These are phyloP conservation scores for Polyommatus icarus DNA, from an alignment of 2,888 invertebrate genomes.

Conservation along the genomic window DNA sequence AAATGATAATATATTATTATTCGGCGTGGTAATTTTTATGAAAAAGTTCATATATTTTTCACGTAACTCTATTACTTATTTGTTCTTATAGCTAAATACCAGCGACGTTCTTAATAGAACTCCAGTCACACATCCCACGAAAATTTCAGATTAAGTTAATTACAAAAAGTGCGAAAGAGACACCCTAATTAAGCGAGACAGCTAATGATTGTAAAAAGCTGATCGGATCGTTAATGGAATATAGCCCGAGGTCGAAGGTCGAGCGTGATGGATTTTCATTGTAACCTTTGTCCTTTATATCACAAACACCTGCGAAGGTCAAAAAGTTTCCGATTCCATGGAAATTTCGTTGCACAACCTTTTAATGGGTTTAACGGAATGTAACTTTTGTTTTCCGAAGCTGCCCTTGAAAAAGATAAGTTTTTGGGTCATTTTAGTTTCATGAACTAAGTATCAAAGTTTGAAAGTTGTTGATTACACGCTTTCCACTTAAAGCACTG, in stretches of 20 bases:
- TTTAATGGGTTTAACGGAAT: not conserved
- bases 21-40: too few relatives aligned
- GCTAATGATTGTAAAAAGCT: not conserved
- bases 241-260: conserved; percentile 7
- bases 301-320: conserved; percentile 5
- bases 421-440: not conserved
- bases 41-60: too few relatives aligned
- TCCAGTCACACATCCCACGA: not conserved
- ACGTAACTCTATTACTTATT: too few relatives aligned
- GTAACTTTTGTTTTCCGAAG: not conserved
- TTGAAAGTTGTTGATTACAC: too few relatives aligned
- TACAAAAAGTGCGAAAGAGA: not conserved
- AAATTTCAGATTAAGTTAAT: not conserved
- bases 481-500: too few relatives aligned
- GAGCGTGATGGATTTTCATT: conserved; percentile 23
- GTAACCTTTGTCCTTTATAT: conserved; percentile 13
- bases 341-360: not conserved
- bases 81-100: not conserved
- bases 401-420: not conserved
- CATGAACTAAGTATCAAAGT: not conserved
- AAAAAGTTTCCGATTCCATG: not conserved
- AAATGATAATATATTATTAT: too few relatives aligned
- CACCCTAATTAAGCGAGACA: not conserved
- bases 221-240: conserved; percentile 16
- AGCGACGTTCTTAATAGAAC: not conserved